Conservation (phyloP, 2,888 invertebrate species). For the Auanema freiburgensis region DNA sequence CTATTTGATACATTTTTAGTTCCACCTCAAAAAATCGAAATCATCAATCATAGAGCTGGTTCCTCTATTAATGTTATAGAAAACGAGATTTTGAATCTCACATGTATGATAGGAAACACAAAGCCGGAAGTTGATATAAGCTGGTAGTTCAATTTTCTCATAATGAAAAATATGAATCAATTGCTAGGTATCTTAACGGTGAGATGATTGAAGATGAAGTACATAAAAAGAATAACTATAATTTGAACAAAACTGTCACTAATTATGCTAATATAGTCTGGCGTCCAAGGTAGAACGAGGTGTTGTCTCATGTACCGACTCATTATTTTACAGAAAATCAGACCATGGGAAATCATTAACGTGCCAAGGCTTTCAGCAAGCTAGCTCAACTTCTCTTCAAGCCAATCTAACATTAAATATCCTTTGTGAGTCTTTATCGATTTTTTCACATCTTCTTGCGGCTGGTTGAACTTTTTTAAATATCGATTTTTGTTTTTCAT, state of each 20-base stretch:
- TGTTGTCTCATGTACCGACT: not conserved
- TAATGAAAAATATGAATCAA: not conserved
- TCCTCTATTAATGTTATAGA: slow-evolving; percentile 56
- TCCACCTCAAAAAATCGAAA: slow-evolving; percentile 47
- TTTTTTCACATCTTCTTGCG: no score
- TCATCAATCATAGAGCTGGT: slow-evolving; percentile 51
- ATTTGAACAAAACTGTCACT: slow-evolving; percentile 53
- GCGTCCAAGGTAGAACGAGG: slow-evolving; percentile 31
- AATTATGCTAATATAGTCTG: slow-evolving; percentile 40
- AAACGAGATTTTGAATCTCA: slow-evolving; percentile 53
- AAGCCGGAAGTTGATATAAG: slow-evolving; percentile 51
- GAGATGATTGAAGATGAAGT: slow-evolving; percentile 46
- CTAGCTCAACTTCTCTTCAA: slow-evolving; percentile 41
- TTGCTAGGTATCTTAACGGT: slow-evolving; percentile 54
- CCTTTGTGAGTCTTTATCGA: slow-evolving; percentile 41
- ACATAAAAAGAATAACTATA: slow-evolving; percentile 31
- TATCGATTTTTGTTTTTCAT: not conserved
- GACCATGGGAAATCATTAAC: slow-evolving; percentile 59
- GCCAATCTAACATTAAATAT: slow-evolving; percentile 54
- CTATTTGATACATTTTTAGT: slow-evolving; percentile 39
- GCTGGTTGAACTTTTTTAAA: not conserved
- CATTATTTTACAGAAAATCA: slow-evolving; percentile 24
- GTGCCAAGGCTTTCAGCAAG: slow-evolving; percentile 55
- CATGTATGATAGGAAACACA: slow-evolving; percentile 54
- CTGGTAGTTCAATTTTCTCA: slow-evolving; percentile 37